Evolutionary conservation across 2,888 invertebrate species (phyloP), one percentile per base, ranked within the genome.

Genomic region (Rhingia rostrata): DNA sequence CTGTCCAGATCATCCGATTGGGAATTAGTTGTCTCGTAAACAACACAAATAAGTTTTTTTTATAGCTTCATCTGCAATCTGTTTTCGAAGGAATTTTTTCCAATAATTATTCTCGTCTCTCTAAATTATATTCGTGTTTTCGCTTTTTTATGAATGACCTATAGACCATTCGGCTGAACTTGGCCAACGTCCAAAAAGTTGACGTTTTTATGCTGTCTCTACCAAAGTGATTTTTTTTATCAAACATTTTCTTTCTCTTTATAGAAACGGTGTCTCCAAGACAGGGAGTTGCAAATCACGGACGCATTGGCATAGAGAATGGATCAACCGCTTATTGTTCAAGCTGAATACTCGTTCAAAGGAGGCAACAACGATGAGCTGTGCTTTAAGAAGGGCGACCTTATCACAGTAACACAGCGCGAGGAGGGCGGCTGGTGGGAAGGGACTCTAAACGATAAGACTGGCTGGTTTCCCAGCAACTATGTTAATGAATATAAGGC

Each of bases 391-490:
- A 99, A 98, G 92, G 98, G 98, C 67, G 99, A 99, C 92, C 93
- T 98, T 87, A 99, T 99, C 88, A 98, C 98, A 43, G 96, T 99
- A 74, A 98, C 99, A 39, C 99, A 99, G 92, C 95, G 94, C 78
- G 96, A 97, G 89, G 98, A 99, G 89, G 99, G 98, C 69, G 99
- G 99, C 51, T 99, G 99, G 99, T 99, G 99, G 99, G 99, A 99
- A 93, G 99, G 99, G 10, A 99, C 99, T 6, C 93, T 99, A 60
- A 95, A 95, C 82, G 98, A 97, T 87, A 97, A 96, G 90, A 99
- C 99, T 86, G 99, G 98, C 89, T 99, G 99, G 99, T 99, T 99
- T 93, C 99, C 99, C 84, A 97, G 97, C 90, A 99, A 99, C 92
- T 99, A 98, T 93, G 98, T 98, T 82, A 96, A 96, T 90, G 98